A percentile compares a stretch with the other conserved stretches of the same genome.
Conservation (phyloP, 2,888 invertebrate genomes). For the Mamestra brassicae region DNA sequence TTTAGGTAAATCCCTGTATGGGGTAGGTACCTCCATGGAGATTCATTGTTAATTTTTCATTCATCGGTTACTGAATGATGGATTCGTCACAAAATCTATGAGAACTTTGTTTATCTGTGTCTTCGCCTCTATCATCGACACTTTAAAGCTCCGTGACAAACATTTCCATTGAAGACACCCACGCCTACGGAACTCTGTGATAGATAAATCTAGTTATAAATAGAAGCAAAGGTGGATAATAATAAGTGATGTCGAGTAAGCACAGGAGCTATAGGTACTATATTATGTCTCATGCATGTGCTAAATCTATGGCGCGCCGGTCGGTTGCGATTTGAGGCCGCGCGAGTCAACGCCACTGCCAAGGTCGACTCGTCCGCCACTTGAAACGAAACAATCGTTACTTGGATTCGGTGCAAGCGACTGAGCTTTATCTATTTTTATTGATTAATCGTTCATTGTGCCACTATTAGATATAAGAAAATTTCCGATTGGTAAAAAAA, state of each 20-base stretch:
- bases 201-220: neutral
- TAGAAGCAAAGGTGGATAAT: neutral
- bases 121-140: neutral
- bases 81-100: neutral
- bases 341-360: constrained; percentile 88
- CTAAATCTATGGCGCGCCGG: constrained; percentile 75
- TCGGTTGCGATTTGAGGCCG: constrained; percentile 83
- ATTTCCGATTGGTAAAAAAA: constrained; percentile 8
- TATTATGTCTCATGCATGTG: constrained; percentile 70
- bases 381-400: constrained; percentile 74
- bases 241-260: constrained; percentile 23
- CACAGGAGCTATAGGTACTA: constrained; percentile 57
- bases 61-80: neutral
- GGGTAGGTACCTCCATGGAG: no score
- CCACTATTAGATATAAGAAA: constrained; percentile 19
- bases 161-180: neutral
- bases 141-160: neutral
- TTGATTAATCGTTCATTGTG: constrained; percentile 39
- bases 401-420: constrained; percentile 73
- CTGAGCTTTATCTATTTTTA: constrained; percentile 59
- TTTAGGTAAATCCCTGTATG: no score
- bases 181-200: neutral
- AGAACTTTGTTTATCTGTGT: neutral
- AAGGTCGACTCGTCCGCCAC: constrained; percentile 83
- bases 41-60: no score